Base-by-base conservation (phyloP, 2,797 vertebrate species). In the Pseudomugil tenellus region DNA sequence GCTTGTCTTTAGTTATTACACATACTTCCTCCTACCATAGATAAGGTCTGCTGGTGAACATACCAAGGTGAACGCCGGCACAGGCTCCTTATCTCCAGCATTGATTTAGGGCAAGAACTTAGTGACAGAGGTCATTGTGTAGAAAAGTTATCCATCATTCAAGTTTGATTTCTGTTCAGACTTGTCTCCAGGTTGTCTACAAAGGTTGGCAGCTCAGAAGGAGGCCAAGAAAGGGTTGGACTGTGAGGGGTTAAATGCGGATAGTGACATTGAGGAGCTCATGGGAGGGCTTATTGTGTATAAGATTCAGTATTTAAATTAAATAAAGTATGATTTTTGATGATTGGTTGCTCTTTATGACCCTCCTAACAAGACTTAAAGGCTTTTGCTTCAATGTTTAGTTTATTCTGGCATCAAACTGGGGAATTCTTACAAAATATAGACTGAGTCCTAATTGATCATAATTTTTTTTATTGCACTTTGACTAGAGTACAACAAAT, bases 1-100 rank as follows among this genome's bases (percentile, higher is more conserved):
- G 95, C 95, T 95, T 97, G 96, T 97, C 96, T 97, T 95, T 95
- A 93, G 94, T 95, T 95, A 95, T 97, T 97, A 94, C 90, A 90
- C 90, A 93, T 93, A 95, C 96, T 96, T 95, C 95, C 96, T 95
- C 83, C 65, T 93, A 93, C 91, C 91, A 67, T 63, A 93, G 93
- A 94, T 94, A 94, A 94, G 89, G 91, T 80, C 90, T 92, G 92
- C 89, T 93, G 90, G 88, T 78, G 89, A 89, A 84, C 90, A 88
- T 88, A 94, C 92, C 92, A 91, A 93, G 92, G 92, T 93, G 90
- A 93, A 87, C 91, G 70, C 92, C 89, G 77, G 86, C 76, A 84
- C 91, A 77, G 84, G 68, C 90, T 93, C 90, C 95, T 96, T 97
- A 93, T 94, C 93, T 52, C 83, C 52, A 70, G 43, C 85, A 87